phyloP scores from a whole-genome alignment of 2,888 invertebrate species.

The Agapetus fuscipes region DNA sequence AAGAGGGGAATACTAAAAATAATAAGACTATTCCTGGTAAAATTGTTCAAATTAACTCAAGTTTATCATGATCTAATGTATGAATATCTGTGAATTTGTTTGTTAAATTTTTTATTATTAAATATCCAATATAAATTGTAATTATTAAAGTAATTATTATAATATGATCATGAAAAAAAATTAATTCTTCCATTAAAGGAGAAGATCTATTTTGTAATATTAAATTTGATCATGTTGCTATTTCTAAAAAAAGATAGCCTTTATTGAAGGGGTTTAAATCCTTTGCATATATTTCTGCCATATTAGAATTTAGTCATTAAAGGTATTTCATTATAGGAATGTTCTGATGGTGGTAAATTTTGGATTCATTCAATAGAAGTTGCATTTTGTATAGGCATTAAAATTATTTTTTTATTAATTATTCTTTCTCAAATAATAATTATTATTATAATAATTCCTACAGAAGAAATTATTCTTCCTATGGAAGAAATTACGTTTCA shows the following conservation, averaged over 20 bases:
- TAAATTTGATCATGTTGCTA: constrained; percentile 49
- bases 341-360: constrained; percentile 47
- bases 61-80: constrained; percentile 48
- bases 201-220: constrained; percentile 51
- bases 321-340: constrained; percentile 49
- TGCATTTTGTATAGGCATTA: constrained; percentile 32
- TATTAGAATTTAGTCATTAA: constrained; percentile 51
- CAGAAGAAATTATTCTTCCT: constrained; percentile 54
- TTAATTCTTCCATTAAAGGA: constrained; percentile 56
- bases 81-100: constrained; percentile 49
- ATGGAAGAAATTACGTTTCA: constrained; percentile 62
- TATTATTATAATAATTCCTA: constrained; percentile 49
- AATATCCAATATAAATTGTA: constrained; percentile 47
- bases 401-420: constrained; percentile 40
- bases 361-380: constrained; percentile 55
- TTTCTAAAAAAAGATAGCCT: constrained; percentile 52
- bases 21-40: constrained; percentile 50
- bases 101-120: constrained; percentile 45
- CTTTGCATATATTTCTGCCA: constrained; percentile 51
- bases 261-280: constrained; percentile 61
- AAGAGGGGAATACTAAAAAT: constrained; percentile 52
- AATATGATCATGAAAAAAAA: constrained; percentile 53
- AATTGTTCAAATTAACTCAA: constrained; percentile 58
- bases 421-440: constrained; percentile 54
- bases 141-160: constrained; percentile 53